Conservation (phyloP, 2,113 vertebrate genomes). For the Heteronetta atricapilla region DNA sequence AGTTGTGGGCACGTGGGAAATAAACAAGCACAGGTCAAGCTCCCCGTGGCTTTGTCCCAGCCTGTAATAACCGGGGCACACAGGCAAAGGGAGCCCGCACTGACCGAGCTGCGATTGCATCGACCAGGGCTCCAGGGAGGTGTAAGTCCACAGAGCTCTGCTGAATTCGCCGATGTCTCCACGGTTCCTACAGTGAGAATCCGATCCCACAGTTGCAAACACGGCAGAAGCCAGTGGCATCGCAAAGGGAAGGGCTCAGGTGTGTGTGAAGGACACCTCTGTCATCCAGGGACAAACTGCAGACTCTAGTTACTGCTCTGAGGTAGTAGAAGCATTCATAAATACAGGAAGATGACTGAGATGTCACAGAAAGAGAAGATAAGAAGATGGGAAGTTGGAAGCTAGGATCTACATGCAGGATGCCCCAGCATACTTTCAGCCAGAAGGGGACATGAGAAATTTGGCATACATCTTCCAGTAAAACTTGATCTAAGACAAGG, state of each 20-base stretch:
- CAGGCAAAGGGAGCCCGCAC: neutral
- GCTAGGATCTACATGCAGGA: neutral
- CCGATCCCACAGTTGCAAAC: neutral
- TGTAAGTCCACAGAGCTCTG: neutral
- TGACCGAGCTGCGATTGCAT: neutral
- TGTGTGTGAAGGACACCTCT: neutral
- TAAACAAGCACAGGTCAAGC: conserved; percentile 49
- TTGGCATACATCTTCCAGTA: neutral
- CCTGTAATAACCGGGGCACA: neutral
- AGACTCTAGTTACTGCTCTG: neutral
- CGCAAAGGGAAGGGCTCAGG: neutral
- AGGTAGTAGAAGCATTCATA: neutral
- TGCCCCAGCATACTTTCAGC: rapidly evolving
- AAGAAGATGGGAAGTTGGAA: rapidly evolving
- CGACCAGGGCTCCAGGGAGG: neutral
- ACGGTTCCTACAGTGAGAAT: rapidly evolving
- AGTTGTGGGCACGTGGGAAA: neutral
- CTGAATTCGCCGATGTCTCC: neutral
- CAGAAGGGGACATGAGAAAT: neutral
- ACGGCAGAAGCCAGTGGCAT: neutral
- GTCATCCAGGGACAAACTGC: neutral
- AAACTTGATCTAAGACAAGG: neutral
- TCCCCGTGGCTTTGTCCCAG: neutral
- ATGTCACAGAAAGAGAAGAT: neutral
- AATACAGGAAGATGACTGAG: neutral